Evolutionary conservation across 2,113 vertebrate species (phyloP).

Genomic region (Peromyscus maniculatus): DNA sequence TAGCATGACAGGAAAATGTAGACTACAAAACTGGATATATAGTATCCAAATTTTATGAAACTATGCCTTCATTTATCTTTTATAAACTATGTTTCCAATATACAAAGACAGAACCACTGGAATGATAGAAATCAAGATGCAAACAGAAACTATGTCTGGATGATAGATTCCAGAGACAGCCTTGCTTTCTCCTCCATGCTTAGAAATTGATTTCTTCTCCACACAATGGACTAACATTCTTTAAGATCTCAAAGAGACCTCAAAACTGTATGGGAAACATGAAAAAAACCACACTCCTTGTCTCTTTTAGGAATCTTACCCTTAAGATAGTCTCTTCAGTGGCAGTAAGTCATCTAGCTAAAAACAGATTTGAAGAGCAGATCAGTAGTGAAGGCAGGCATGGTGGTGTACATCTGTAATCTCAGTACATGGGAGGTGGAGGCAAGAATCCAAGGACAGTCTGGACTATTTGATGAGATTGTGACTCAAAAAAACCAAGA

Average conservation of each 20-base stretch:
- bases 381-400: neutral
- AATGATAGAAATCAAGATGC: neutral
- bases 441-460: neutral
- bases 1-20: neutral
- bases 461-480: neutral
- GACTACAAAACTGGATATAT: neutral
- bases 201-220: conserved; percentile 7
- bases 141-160: neutral
- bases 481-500: neutral
- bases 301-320: neutral
- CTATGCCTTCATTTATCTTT: neutral
- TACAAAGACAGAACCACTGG: neutral
- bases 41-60: neutral
- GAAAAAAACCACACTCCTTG: neutral
- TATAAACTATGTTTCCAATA: conserved; percentile 39
- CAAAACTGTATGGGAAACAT: neutral
- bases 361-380: conserved; percentile 5
- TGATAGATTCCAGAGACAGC: neutral
- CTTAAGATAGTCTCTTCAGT: neutral
- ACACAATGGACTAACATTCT: neutral
- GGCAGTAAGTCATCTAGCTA: neutral
- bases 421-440: neutral
- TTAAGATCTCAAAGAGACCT: neutral
- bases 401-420: neutral
- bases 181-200: neutral